These are phyloP conservation scores for Daubentonia madagascariensis DNA, from an alignment of 2,113 vertebrate species.

Conservation along the genomic window DNA sequence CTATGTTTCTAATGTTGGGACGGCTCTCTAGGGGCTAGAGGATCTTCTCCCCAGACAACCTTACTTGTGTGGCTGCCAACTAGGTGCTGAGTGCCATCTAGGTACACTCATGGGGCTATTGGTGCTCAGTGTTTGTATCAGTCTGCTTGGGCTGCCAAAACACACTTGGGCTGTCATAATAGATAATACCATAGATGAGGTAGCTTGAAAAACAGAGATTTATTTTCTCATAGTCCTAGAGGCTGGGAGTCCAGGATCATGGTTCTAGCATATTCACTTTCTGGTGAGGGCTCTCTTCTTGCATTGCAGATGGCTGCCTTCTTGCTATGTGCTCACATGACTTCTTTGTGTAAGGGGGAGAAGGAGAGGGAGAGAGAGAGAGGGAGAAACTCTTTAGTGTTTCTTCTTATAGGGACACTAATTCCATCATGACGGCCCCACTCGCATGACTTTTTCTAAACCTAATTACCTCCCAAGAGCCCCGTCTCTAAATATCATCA, in stretches of 20 bases:
- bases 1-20: neutral
- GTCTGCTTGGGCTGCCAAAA: neutral
- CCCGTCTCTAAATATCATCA: neutral
- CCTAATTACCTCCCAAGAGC: neutral
- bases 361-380: neutral
- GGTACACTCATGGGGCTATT: neutral
- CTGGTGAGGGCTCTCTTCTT: neutral
- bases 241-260: neutral
- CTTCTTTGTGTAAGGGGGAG: neutral
- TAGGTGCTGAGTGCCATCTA: neutral
- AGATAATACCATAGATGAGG: neutral
- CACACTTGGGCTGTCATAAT: neutral
- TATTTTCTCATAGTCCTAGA: neutral
- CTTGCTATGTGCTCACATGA: neutral
- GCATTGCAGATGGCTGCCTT: neutral
- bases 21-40: neutral
- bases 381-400: neutral
- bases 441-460: neutral
- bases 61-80: neutral
- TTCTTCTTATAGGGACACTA: neutral
- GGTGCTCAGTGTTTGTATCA: neutral
- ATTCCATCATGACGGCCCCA: neutral
- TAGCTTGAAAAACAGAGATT: neutral
- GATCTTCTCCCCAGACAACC: neutral
- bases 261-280: neutral